Base-by-base conservation (phyloP, 2,888 invertebrate genomes). In the Azorinus chamasolen region DNA sequence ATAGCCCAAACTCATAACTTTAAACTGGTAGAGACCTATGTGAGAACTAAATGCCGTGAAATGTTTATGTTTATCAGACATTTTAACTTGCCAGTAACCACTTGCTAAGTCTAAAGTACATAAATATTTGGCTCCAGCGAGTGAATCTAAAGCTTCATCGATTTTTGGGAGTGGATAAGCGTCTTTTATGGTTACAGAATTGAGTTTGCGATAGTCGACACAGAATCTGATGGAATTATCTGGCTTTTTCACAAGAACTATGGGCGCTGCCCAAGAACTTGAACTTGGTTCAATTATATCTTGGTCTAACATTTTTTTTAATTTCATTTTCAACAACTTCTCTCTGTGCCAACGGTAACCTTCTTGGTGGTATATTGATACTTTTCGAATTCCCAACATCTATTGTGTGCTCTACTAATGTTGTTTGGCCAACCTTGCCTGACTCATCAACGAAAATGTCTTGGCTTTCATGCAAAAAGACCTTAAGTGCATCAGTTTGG, bases 71-170 rank as follows among this genome's bases (percentile, higher is more conserved):
- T 61, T 24, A 6, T 51, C 57, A 16, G 18, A 12, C 65, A 79
- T 75, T 48, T 75, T 70, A 2, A 61, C 57, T 62, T 79, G 75
- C 79, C 75, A 75, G 43, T 79, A 75, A 8, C 75, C 71, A 54
- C 62, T 55, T 8, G 62, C 63, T 39, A 75, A 37, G 50, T 79
- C 62, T 37, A 79, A 27, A 46, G 70, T 79, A 57, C 69, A 51
- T 24, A 74, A 78, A 59, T 57, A 73, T 39, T 63, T 51, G 14
- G 69, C 50, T n/a, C 66, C 65, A 58, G 61, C 41, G 5, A 79
- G 39, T 8, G 74, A 43, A 27, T 79, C 74, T 12, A 74, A 24
- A 12, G 65, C 70, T 2, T 74, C 73, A 51, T 53, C 45, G 12
- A 74, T 75, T 37, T 61, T 63, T 25, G 71, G 75, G 16, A 79